These are phyloP conservation scores for Indicator maculatus DNA, from an alignment of 2,113 vertebrate genomes.

Conservation along the genomic window DNA sequence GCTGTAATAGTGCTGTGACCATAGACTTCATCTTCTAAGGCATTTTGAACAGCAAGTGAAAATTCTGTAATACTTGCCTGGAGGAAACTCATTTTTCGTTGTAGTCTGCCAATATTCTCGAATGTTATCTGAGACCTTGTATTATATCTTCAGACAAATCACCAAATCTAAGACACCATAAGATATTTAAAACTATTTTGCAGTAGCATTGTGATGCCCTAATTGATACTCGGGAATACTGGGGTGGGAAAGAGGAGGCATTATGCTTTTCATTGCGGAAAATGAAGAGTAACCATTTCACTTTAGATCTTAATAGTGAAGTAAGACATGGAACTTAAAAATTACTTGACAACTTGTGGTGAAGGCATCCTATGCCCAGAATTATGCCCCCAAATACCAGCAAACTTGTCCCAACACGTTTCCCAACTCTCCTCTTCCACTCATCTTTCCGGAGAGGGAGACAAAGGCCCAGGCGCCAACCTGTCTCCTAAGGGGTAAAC, in stretches of 20 bases:
- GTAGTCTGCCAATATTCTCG: neutral
- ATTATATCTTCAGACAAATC: neutral
- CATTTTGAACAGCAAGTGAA: neutral
- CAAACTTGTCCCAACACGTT: too few relatives aligned
- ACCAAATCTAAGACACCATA: neutral
- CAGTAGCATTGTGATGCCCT: neutral
- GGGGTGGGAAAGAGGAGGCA: neutral
- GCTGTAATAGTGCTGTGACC: neutral
- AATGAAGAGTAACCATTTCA: neutral
- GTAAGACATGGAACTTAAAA: neutral
- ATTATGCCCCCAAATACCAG: too few relatives aligned
- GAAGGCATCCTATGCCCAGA: too few relatives aligned
- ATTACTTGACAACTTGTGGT: neutral
- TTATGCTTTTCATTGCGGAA: neutral
- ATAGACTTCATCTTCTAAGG: neutral
- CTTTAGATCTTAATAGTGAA: neutral
- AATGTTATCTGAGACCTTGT: neutral
- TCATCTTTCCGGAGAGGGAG: too few relatives aligned
- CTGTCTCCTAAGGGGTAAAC: too few relatives aligned
- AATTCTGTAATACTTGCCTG: neutral
- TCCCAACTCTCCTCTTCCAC: too few relatives aligned
- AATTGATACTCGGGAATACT: rapidly evolving
- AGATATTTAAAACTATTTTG: neutral
- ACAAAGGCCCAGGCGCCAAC: too few relatives aligned
- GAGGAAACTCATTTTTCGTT: neutral